Evolutionary conservation across 1,140 invertebrate genomes (phyloP).

Genomic region (Hyles euphorbiae): DNA sequence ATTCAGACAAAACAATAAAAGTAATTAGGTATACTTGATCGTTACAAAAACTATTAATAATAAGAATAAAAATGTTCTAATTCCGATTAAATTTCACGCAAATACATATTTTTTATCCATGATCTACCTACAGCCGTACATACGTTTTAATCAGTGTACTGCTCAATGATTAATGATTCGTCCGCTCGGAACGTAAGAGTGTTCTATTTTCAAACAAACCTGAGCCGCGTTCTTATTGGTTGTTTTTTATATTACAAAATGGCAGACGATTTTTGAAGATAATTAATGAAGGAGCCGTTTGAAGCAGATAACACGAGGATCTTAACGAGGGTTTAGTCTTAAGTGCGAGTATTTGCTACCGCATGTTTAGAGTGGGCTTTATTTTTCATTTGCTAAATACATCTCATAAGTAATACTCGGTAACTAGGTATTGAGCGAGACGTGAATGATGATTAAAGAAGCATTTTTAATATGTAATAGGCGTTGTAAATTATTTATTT

Average conservation of each 20-base stretch:
- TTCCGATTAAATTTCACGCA: too few relatives aligned
- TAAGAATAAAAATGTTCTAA: too few relatives aligned
- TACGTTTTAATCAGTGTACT: conserved; percentile 6
- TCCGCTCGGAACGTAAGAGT: conserved; percentile 38
- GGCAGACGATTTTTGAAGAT: conserved; percentile 61
- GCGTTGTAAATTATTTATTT: too few relatives aligned
- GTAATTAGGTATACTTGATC: too few relatives aligned
- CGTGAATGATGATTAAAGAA: too few relatives aligned
- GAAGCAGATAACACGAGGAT: conserved; percentile 41
- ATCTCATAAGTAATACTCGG: conserved; percentile 10
- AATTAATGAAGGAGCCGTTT: conserved; percentile 54
- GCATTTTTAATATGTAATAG: too few relatives aligned
- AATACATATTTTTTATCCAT: neutral
- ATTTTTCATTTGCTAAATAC: conserved; percentile 62
- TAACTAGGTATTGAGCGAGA: too few relatives aligned
- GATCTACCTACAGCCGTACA: neutral
- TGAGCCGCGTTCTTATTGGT: conserved; percentile 50
- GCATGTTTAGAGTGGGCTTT: conserved; percentile 35
- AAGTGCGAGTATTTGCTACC: conserved; percentile 48
- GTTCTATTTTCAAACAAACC: conserved; percentile 61
- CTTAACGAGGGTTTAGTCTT: conserved; percentile 31
- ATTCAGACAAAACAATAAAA: too few relatives aligned
- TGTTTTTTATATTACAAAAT: conserved; percentile 50
- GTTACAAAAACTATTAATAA: too few relatives aligned
- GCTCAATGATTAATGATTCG: conserved; percentile 56